Conservation (phyloP, 2,113 vertebrate genomes). For the Ptyas mucosa region DNA sequence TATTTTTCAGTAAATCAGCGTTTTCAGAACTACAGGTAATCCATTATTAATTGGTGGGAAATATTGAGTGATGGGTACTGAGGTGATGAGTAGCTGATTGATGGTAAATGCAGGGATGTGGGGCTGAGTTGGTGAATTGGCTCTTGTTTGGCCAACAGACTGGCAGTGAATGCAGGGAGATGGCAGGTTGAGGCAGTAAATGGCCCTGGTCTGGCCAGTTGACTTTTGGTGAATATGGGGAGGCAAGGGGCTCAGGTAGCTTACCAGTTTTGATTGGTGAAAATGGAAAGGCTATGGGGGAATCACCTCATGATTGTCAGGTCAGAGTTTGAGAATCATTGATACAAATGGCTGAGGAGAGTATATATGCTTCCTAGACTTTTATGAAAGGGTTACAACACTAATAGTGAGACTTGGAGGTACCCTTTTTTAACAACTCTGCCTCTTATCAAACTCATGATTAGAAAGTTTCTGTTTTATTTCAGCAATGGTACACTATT, state of each 20-base stretch:
- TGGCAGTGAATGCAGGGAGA: background rate
- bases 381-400: background rate
- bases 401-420: background rate
- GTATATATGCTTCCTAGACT: background rate
- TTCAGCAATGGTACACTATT: background rate
- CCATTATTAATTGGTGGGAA: background rate
- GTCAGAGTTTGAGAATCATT: background rate
- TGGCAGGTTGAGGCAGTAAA: background rate
- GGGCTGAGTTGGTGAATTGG: background rate
- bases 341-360: background rate
- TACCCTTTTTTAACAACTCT: background rate
- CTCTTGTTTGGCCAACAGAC: background rate
- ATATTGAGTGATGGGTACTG: background rate
- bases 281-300: background rate
- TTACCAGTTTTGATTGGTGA: background rate
- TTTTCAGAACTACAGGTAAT: background rate
- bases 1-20: background rate
- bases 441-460: background rate
- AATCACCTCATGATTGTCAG: background rate
- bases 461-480: background rate
- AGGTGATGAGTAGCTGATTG: background rate
- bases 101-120: background rate
- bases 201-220: background rate
- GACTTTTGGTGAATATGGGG: background rate
- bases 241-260: background rate